Percentiles rank a stretch among this genome's conserved stretches.
These are phyloP conservation scores for Lottia gigantea DNA, from an alignment of 2,888 invertebrate genomes.

Conservation along the genomic window DNA sequence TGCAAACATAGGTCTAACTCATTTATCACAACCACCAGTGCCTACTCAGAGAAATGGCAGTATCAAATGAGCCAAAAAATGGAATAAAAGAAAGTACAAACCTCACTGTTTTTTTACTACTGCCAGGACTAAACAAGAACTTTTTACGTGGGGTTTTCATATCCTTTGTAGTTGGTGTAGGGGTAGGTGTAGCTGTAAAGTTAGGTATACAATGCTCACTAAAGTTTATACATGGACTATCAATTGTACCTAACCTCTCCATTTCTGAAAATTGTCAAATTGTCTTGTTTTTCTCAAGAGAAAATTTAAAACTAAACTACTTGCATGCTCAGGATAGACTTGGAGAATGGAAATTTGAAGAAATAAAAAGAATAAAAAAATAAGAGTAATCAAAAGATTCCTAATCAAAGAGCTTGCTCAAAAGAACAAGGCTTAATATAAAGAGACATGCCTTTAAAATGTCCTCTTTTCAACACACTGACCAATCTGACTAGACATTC, in stretches of 20 bases:
- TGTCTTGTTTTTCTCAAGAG: background rate
- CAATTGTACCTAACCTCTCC: conserved; percentile 29
- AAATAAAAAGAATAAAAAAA: too few species aligned
- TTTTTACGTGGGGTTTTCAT: conserved; percentile 49
- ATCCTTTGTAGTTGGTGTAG: conserved; percentile 26
- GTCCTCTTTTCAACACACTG: too few species aligned
- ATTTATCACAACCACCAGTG: too few species aligned
- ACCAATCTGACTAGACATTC: too few species aligned
- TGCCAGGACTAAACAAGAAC: conserved; percentile 50
- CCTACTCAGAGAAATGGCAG: too few species aligned
- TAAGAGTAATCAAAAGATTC: too few species aligned
- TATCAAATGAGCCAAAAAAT: too few species aligned
- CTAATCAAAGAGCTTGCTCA: too few species aligned
- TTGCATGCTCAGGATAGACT: background rate
- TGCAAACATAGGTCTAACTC: too few species aligned
- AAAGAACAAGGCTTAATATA: too few species aligned
- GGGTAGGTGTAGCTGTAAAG: conserved; percentile 39
- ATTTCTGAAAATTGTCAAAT: conserved; percentile 30
- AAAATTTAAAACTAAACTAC: conserved; percentile 7
- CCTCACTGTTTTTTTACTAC: conserved; percentile 37
- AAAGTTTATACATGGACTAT: conserved; percentile 49
- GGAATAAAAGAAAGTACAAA: background rate
- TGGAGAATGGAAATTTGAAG: too few species aligned
- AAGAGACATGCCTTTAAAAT: too few species aligned
- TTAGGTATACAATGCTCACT: conserved; percentile 31